Conservation (phyloP, 2,113 vertebrate genomes). For the Microtus oregoni region DNA sequence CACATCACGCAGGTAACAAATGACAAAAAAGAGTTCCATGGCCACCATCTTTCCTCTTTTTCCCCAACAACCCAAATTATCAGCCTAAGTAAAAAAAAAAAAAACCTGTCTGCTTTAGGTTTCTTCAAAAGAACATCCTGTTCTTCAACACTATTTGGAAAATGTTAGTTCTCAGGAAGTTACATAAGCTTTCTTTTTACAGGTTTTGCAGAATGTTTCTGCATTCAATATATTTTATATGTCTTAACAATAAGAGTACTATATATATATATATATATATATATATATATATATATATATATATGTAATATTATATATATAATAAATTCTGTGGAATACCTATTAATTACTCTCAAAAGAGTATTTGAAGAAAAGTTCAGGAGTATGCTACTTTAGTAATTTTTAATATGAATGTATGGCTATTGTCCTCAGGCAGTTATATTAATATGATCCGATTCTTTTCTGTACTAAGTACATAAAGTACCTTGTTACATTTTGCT, state of each 20-base stretch:
- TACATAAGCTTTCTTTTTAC: not conserved
- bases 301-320: no score
- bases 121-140: not conserved
- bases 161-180: not conserved
- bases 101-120: not conserved
- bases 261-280: not conserved
- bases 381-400: not conserved
- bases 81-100: not conserved
- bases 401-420: slow-evolving; percentile 19
- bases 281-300: no score
- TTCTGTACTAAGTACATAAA: slow-evolving; percentile 40
- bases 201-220: not conserved
- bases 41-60: not conserved
- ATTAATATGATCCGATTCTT: not conserved
- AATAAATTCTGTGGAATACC: not conserved
- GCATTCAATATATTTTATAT: not conserved
- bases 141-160: not conserved
- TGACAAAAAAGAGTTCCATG: no score
- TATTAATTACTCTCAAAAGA: not conserved
- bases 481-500: not conserved
- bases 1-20: no score
- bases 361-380: not conserved
- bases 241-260: not conserved
- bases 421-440: not conserved
- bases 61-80: not conserved